phyloP scores from a whole-genome alignment of 92 coral and sea anemone species.

The Parazoanthus swiftii region DNA sequence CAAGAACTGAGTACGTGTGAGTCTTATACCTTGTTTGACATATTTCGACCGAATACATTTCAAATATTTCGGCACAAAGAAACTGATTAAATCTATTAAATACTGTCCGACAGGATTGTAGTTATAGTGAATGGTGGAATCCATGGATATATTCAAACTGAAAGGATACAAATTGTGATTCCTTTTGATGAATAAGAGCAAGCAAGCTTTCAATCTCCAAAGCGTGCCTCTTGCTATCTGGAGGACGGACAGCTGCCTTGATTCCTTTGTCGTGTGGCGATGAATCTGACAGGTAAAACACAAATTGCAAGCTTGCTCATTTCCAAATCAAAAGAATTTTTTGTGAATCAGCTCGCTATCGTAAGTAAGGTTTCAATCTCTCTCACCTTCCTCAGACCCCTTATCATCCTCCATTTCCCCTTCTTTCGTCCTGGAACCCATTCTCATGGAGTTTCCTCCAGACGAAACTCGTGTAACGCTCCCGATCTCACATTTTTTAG shows the following conservation, averaged over 20 bases:
- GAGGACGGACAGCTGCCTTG: constrained; percentile 41
- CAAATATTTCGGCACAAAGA: background rate
- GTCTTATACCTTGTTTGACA: background rate
- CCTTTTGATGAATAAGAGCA: constrained; percentile 63
- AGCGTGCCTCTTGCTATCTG: constrained; percentile 64
- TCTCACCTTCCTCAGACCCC: constrained; percentile 16
- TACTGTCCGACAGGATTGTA: background rate
- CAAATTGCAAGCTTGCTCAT: constrained; percentile 34
- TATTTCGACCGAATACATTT: background rate
- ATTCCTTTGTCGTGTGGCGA: constrained; percentile 15
- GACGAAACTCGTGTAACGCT: background rate
- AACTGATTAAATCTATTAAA: too few species aligned
- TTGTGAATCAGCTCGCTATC: background rate
- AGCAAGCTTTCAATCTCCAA: constrained; percentile 61
- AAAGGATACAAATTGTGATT: constrained; percentile 79
- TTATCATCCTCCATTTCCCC: background rate
- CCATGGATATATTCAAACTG: background rate
- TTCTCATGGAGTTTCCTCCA: constrained; percentile 37
- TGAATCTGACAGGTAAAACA: constrained; percentile 6
- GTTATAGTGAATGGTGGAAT: background rate
- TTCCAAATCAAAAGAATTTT: background rate
- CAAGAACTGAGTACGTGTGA: background rate
- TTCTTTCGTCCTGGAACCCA: constrained; percentile 30
- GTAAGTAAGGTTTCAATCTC: background rate
- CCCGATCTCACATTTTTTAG: constrained; percentile 14